Evolutionary conservation across 2,888 invertebrate species (phyloP), one percentile per base, ranked within the genome.

Genomic region (Cactoblastis cactorum): DNA sequence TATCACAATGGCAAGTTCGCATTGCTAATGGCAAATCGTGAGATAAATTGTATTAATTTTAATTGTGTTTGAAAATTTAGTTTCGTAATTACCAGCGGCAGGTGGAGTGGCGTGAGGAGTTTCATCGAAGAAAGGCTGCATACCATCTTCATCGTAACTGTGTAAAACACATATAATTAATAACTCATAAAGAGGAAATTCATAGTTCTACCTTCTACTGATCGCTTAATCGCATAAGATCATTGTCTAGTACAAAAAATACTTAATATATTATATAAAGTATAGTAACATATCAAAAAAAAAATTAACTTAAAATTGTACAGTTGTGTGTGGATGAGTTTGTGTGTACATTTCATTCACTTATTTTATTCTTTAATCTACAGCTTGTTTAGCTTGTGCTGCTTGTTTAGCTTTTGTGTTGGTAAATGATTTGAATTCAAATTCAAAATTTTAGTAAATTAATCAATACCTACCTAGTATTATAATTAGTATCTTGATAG

Each of bases 111-210:
- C 89, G 46, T 89, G 89, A 45, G 89, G 89, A 19, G 89, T 89
- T 69, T 88, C 89, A 54, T 87, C 83, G 61, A 89, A 89, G 70
- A 89, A 89, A 34, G 89, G 89, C 69, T 89, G 89, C 86, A 86
- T 87, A 39, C 86, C 88, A 67, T 89, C 88, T 52, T 87, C 87
- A 56, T 88, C 88, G 61, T 82, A 85, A 71, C 86, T 89, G 71
- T 4, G 67, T 73, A 33, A 56, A 66, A 58, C 50, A 39, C 49
- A 34, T n/a, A 53, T 28, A 4, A 6, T 28, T 28, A 4, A 28
- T 4, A 28, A 6, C 3, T 28, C 5, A 2, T 3, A 9, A 6
- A 28, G n/a, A n/a, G n/a, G n/a, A n/a, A n/a, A n/a, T n/a, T n/a
- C n/a, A n/a, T n/a, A n/a, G n/a, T n/a, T n/a, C n/a, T n/a, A n/a